Conservation (phyloP, 2,113 vertebrate species). For the Macroglossus sobrinus region DNA sequence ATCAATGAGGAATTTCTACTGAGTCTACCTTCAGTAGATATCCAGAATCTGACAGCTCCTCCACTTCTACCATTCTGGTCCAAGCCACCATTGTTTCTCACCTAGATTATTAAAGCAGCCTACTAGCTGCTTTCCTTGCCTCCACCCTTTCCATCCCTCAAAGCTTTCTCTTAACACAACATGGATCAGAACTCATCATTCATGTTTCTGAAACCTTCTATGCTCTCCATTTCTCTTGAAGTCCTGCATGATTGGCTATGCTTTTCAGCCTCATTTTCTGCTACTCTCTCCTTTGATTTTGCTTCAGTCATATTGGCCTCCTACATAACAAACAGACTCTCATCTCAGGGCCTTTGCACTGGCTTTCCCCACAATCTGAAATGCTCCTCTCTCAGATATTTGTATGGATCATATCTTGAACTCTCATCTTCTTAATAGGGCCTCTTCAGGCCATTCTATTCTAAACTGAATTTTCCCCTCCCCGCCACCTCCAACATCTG, state of each 20-base stretch:
- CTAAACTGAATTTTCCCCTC: background rate
- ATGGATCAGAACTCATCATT: background rate
- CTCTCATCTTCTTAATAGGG: background rate
- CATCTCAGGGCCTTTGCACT: background rate
- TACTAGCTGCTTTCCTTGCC: background rate
- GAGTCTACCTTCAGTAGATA: background rate
- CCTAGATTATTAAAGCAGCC: background rate
- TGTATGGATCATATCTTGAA: background rate
- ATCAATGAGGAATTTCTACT: background rate
- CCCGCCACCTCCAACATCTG: no score
- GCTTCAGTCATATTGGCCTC: background rate
- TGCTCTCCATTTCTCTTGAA: background rate
- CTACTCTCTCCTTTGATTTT: background rate
- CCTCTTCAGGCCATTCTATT: background rate
- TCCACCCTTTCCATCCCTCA: background rate
- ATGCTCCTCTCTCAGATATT: background rate
- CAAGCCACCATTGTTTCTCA: background rate
- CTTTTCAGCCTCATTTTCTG: background rate
- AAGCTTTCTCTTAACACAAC: background rate
- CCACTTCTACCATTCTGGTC: background rate
- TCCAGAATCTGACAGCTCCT: background rate
- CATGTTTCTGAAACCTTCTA: background rate
- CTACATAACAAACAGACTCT: background rate
- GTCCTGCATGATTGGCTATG: accelerated
- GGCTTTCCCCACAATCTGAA: background rate